phyloP scores from a whole-genome alignment of 1,140 invertebrate species.

The Periplaneta americana region DNA sequence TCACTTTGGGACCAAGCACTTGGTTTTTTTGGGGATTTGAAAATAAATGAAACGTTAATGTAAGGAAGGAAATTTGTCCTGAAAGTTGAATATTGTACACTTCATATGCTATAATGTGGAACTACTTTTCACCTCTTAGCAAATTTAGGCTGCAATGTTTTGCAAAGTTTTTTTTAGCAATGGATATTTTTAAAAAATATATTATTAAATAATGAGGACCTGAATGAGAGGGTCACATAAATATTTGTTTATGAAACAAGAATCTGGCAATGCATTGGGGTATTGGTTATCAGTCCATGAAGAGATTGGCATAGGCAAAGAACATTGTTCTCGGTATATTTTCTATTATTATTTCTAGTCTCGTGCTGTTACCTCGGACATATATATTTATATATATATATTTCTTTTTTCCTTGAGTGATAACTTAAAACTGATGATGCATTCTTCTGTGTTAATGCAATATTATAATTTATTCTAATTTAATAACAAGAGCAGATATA shows the following conservation, averaged over 20 bases:
- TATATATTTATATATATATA: neutral
- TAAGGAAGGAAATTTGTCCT: neutral
- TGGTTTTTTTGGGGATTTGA: conserved; percentile 13
- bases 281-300: neutral
- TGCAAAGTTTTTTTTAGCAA: conserved; percentile 5
- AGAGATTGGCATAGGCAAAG: neutral
- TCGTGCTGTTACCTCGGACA: neutral
- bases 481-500: neutral
- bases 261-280: neutral
- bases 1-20: conserved; percentile 15
- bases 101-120: neutral
- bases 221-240: neutral
- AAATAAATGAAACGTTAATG: neutral
- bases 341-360: neutral
- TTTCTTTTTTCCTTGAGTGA: neutral
- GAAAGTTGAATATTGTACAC: neutral
- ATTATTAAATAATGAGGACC: neutral
- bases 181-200: conserved; percentile 8
- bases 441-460: neutral
- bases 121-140: conserved; percentile 14
- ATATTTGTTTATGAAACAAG: neutral
- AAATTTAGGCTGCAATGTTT: conserved; percentile 5
- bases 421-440: neutral
- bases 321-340: neutral
- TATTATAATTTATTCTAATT: neutral